Percentiles rank a stretch among this genome's conserved stretches.
Conservation (phyloP, 1,140 invertebrate genomes). For the Drosophila willistoni region DNA sequence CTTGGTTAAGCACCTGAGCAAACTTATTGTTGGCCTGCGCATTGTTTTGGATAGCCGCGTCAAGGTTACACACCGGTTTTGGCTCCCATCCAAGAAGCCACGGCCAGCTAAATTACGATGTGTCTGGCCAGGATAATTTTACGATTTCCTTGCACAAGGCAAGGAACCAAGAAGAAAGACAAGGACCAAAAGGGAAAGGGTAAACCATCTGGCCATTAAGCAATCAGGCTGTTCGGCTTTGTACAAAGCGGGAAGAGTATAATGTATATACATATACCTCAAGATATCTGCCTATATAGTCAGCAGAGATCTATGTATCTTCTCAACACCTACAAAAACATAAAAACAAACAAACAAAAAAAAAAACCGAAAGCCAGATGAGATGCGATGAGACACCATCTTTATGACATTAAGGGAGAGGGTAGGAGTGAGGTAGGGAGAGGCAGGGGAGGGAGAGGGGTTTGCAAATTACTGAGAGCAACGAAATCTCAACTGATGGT, state of each 20-base stretch:
- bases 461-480: conserved; percentile 74
- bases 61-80: conserved; percentile 62
- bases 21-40: conserved; percentile 79
- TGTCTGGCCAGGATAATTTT: conserved; percentile 83
- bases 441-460: conserved; percentile 23
- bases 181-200: conserved; percentile 16
- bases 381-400: conserved; percentile 62
- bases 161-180: conserved; percentile 11
- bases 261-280: neutral
- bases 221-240: conserved; percentile 58
- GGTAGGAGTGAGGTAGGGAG: neutral
- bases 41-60: conserved; percentile 71
- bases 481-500: conserved; percentile 70
- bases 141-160: conserved; percentile 73
- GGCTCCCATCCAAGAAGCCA: conserved; percentile 23
- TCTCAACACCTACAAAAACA: conserved; percentile 71
- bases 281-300: neutral
- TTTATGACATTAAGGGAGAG: conserved; percentile 39
- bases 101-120: conserved; percentile 71
- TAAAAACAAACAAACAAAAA: neutral
- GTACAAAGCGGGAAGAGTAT: conserved; percentile 27
- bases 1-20: conserved; percentile 79
- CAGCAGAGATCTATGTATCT: conserved; percentile 30
- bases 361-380: conserved; percentile 34
- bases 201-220: conserved; percentile 54